Evolutionary conservation across 2,113 vertebrate genomes (phyloP).

Genomic region (Callionymus lyra): DNA sequence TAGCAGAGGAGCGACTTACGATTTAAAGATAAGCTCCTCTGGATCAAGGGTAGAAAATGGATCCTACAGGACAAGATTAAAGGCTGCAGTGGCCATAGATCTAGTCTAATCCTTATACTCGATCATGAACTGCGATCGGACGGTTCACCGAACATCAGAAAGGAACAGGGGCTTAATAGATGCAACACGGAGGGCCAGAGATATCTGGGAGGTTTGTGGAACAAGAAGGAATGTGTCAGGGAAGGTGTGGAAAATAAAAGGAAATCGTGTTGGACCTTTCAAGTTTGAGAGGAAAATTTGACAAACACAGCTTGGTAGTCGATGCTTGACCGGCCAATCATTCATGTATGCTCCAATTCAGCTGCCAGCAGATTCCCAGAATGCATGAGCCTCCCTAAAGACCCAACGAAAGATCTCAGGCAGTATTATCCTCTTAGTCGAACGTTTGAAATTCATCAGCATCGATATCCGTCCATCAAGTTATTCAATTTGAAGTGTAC

Average conservation of each 20-base stretch:
- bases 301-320: no score
- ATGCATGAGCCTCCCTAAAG: no score
- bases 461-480: no score
- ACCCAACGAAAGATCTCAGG: no score
- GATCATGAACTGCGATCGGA: slow-evolving; percentile 39
- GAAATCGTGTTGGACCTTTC: no score
- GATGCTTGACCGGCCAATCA: slow-evolving; percentile 3
- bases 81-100: slow-evolving; percentile 24
- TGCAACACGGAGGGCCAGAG: slow-evolving; percentile 25
- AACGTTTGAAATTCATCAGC: no score
- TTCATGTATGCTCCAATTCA: slow-evolving; percentile 16
- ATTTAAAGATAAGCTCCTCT: slow-evolving; percentile 28
- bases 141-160: slow-evolving; percentile 26
- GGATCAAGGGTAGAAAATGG: slow-evolving; percentile 27
- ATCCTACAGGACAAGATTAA: slow-evolving; percentile 20
- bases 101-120: slow-evolving; percentile 33
- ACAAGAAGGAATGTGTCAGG: no score
- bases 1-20: slow-evolving; percentile 10
- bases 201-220: no score
- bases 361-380: neutral
- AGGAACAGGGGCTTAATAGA: slow-evolving; percentile 12
- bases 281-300: no score
- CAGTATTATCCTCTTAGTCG: no score
- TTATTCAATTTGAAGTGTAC: no score
- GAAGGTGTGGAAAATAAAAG: no score